Percentiles rank a stretch among this genome's conserved stretches.
Conservation (phyloP, 2,888 invertebrate genomes). For the Agrilus cyanescens region DNA sequence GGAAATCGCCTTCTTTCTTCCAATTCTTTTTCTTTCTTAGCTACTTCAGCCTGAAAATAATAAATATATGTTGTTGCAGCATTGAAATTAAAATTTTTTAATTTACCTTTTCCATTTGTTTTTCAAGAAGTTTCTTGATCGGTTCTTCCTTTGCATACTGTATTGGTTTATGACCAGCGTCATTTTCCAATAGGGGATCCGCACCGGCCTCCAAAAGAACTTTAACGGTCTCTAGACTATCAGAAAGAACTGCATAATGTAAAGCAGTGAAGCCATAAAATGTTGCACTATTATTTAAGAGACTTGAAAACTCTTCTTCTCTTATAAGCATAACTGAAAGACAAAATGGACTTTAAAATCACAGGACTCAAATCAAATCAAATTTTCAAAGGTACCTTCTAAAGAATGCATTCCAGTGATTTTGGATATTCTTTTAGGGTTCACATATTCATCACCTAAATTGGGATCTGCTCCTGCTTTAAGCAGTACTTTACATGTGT, state of each 20-base stretch:
- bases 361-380: not conserved
- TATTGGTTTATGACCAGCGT: constrained; percentile 61
- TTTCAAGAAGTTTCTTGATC: constrained; percentile 49
- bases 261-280: constrained; percentile 79
- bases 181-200: constrained; percentile 62
- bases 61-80: too few species aligned
- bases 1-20: constrained; percentile 74
- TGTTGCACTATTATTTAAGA: constrained; percentile 57
- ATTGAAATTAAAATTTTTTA: too few species aligned
- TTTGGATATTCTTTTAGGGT: constrained; percentile 51
- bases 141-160: constrained; percentile 59
- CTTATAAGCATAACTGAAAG: constrained; percentile 47
- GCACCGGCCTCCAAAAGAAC: constrained; percentile 61
- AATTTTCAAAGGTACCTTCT: constrained; percentile 43
- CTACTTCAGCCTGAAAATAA: constrained; percentile 36
- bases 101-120: constrained; percentile 37
- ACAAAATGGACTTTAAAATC: constrained; percentile 5
- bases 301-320: constrained; percentile 72
- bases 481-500: constrained; percentile 48
- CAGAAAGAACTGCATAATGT: constrained; percentile 76
- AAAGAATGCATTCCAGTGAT: constrained; percentile 59
- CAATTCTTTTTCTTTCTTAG: constrained; percentile 50
- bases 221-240: constrained; percentile 51
- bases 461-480: constrained; percentile 72
- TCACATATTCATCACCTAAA: constrained; percentile 62